phyloP scores from a whole-genome alignment of 2,113 vertebrate genomes.

The Podilymbus podiceps region DNA sequence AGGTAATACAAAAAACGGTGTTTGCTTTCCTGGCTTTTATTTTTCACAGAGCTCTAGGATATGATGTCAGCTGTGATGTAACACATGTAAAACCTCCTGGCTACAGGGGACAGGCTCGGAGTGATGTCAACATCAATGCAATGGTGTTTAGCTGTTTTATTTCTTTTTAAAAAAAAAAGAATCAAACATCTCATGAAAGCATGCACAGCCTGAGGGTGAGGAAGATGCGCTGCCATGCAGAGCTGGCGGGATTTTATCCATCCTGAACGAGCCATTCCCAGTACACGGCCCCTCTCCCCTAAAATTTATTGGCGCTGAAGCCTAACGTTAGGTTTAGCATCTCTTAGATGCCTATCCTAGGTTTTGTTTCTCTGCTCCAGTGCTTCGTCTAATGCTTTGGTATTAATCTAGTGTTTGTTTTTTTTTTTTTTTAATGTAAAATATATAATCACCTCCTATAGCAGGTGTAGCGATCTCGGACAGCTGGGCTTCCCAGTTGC shows the following conservation, averaged over 20 bases:
- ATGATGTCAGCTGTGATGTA: neutral
- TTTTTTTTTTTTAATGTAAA: neutral
- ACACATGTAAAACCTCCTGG: neutral
- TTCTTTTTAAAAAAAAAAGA: neutral
- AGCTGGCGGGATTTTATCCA: neutral
- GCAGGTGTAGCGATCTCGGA: fast-evolving
- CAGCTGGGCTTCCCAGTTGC: neutral
- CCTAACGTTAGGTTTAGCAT: neutral
- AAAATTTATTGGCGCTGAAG: neutral
- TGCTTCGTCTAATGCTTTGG: neutral
- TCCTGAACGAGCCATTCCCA: neutral
- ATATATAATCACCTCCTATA: neutral
- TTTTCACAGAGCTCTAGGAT: neutral
- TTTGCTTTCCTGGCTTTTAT: neutral
- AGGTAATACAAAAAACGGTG: neutral
- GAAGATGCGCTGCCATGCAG: neutral
- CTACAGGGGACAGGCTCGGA: neutral
- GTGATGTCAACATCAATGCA: neutral
- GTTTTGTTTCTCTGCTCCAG: neutral
- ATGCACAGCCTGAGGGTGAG: neutral
- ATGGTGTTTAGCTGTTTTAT: neutral
- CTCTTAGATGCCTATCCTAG: too few relatives aligned
- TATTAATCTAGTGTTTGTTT: neutral
- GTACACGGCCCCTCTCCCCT: neutral
- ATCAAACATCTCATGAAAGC: neutral